Base-by-base conservation (phyloP, 2,888 invertebrate species). In the Acholoe squamosa region DNA sequence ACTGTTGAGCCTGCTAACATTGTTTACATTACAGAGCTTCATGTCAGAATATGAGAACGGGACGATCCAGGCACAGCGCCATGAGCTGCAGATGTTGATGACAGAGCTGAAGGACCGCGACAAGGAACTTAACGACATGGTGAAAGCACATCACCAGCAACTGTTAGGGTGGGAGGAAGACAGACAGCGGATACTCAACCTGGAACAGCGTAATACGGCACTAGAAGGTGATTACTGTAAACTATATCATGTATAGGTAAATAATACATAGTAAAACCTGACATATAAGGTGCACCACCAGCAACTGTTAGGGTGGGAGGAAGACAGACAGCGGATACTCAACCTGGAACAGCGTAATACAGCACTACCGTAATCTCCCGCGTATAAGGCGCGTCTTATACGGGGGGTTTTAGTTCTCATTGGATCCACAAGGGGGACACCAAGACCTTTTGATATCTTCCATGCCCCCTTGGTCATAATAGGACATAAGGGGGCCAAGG, bases 41-140 rank as follows among this genome's bases (percentile, higher is more conserved):
- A 52, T 91, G 31, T 56, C 91, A 12, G 92, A 92, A 34, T 91
- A 92, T 91, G 98, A 97, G 96, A 98, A 98, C 96, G 91, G 51
- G 16, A 92, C 92, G 34, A 92, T 92, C 52, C 86, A 89, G 89
- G 91, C 91, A n/a, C 95, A 95, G 92, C 92, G 95, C 7, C 92
- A 94, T 43, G 95, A 95, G 91, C 93, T 95, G 22, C 94, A 94
- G 92, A 91, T 95, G 91, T 91, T 95, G 89, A 93, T 95, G 43
- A 91, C 91, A 7, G 95, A 95, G 91, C 93, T 95, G 89, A 92
- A 92, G 61, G 95, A 94, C 80, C 93, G 95, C 7, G 95, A 95
- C 91, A 92, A 93, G 22, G 95, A 95, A 90, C 93, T 95, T 43
- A 95, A 95, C 89, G 94, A 95, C 33, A 94, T 95, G 94, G 94